A percentile compares a stretch with the other conserved stretches of the same genome.
Conservation (phyloP, 2,888 invertebrate genomes). For the Meandrusa payeni region DNA sequence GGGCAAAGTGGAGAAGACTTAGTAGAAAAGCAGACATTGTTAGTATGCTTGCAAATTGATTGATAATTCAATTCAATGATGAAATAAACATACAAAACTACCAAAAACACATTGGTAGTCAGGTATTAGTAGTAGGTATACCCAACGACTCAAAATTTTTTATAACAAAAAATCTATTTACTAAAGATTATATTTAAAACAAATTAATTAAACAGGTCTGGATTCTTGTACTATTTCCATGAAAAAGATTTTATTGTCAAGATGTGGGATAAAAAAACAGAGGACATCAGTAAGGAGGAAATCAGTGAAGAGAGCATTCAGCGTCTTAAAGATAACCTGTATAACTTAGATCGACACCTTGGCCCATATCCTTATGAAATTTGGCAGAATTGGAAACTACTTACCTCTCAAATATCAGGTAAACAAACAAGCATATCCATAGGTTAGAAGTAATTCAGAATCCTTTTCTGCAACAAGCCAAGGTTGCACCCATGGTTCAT, state of each 20-base stretch:
- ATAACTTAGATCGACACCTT: conserved; percentile 87
- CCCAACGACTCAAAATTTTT: no score
- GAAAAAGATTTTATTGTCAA: conserved; percentile 91
- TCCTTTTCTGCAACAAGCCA: no score
- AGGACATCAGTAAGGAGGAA: conserved; percentile 86
- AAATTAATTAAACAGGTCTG: conserved; percentile 83
- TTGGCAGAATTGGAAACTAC: conserved; percentile 91
- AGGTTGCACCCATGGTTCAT: no score
- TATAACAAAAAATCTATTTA: no score
- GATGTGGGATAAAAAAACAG: conserved; percentile 90
- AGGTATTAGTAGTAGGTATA: no score
- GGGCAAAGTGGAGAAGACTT: no score
- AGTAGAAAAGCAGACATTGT: no score
- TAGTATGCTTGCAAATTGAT: no score
- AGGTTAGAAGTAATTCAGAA: no score
- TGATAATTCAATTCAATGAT: not conserved
- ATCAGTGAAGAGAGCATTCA: conserved; percentile 84
- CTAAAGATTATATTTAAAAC: no score
- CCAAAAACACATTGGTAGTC: not conserved
- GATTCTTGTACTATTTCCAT: conserved; percentile 93
- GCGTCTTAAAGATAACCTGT: conserved; percentile 84
- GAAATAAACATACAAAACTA: not conserved
- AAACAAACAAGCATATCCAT: no score
- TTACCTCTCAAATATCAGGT: conserved; percentile 86
- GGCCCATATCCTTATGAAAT: conserved; percentile 96